Conservation (phyloP, 2,113 vertebrate species). For the Columbina picui region DNA sequence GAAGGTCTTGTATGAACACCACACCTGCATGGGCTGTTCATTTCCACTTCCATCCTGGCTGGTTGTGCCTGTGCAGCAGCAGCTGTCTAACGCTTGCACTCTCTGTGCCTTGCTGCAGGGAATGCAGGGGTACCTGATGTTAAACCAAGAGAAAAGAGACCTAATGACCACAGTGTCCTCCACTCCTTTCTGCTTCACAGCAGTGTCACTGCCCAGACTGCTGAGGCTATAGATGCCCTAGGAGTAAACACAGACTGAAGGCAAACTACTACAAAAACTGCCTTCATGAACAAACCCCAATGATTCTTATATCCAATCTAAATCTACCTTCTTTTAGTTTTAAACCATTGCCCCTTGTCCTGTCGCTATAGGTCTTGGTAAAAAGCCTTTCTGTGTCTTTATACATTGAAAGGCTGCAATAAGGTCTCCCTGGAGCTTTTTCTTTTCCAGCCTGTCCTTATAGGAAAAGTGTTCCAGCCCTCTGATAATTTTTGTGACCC, state of each 20-base stretch:
- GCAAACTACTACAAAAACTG: background rate
- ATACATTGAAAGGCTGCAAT: background rate
- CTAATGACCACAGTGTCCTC: background rate
- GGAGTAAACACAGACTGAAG: background rate
- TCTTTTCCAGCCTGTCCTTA: background rate
- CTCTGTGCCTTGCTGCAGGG: background rate
- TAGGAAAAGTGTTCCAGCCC: too few species aligned
- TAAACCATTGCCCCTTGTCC: background rate
- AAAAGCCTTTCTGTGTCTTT: background rate
- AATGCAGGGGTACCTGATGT: background rate
- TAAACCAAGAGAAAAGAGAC: background rate
- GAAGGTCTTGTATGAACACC: background rate
- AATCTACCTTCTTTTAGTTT: background rate
- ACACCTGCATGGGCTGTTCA: fast-evolving
- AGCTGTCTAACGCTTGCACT: background rate
- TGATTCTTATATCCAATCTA: background rate
- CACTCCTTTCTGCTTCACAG: background rate
- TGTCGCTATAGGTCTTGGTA: background rate
- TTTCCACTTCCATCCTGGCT: background rate
- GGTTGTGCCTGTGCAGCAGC: background rate
- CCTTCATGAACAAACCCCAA: background rate
- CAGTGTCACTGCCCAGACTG: background rate
- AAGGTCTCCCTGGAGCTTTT: background rate
- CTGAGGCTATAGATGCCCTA: background rate
- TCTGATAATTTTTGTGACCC: background rate